Conservation (phyloP, 2,797 vertebrate genomes). For the Semotilus atromaculatus region DNA sequence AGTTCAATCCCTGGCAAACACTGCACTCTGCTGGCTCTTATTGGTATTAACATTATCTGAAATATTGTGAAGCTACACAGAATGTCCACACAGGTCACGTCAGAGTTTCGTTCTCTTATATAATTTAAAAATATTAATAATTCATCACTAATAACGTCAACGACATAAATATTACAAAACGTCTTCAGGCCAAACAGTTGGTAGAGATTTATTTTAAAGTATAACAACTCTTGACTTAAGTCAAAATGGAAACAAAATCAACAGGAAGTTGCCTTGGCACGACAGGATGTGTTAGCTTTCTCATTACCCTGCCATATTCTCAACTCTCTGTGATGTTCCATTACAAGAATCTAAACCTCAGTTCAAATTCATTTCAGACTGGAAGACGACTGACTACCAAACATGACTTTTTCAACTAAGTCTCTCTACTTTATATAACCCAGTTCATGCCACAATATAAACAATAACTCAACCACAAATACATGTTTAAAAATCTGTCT, state of each 20-base stretch:
- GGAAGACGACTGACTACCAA: neutral
- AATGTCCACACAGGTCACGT: neutral
- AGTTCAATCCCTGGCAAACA: slow-evolving; percentile 19
- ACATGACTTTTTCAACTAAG: slow-evolving; percentile 9
- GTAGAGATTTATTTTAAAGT: neutral
- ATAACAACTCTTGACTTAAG: neutral
- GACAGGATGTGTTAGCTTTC: slow-evolving; percentile 56
- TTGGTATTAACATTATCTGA: neutral
- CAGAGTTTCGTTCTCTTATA: neutral
- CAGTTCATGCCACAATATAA: slow-evolving; percentile 4
- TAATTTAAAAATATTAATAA: neutral
- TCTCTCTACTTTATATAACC: neutral
- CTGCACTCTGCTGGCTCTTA: slow-evolving; percentile 51
- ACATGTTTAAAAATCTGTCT: neutral
- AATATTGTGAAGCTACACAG: neutral
- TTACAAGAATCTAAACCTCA: slow-evolving; percentile 35
- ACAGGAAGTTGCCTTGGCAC: slow-evolving; percentile 53
- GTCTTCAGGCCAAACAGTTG: neutral
- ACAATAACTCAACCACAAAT: slow-evolving; percentile 9
- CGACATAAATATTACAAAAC: neutral
- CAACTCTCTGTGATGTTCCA: slow-evolving; percentile 48
- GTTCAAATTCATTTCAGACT: slow-evolving; percentile 11
- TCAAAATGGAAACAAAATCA: slow-evolving; percentile 26
- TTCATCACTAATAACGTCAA: neutral
- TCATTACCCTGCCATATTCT: slow-evolving; percentile 50